Base-by-base conservation (phyloP, 2,113 vertebrate genomes). In the Empidonax traillii region DNA sequence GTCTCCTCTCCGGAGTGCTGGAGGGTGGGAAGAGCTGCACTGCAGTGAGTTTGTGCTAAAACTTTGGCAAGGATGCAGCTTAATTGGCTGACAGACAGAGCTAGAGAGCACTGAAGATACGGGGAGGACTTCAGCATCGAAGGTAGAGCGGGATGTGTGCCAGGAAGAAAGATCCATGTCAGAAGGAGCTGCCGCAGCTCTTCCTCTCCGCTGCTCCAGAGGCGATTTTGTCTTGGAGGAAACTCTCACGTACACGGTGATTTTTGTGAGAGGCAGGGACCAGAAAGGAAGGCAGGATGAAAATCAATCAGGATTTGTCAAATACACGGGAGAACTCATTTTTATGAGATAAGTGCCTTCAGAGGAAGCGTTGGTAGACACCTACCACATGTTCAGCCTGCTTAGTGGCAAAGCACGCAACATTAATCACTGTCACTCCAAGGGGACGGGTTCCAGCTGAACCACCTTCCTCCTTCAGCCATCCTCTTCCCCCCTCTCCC, bases 291-390 rank as follows among this genome's bases (percentile, higher is more conserved):
- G 62, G 69, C 56, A 91, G 87, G 71, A 61, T n/a, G 67, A 91
- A 93, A 95, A 96, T 94, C 93, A 94, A 91, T 92, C 87, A 92
- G 92, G 80, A 52, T 91, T 87, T 89, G 89, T 91, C 91, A 97
- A 89, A 89, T 35, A 81, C 76, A 44, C 17, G 1, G 19, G 74
- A 90, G 83, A 93, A 85, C 44, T 87, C 72, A 31, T 87, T 90
- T 95, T 94, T 92, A 92, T 55, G 83, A 93, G 89, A 59, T 52
- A 94, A 91, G 66, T 75, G 84, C 89, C 89, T 96, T 95, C 91
- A 82, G 69, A 97, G 59, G 80, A 92, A 94, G 47, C 15, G 0
- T 58, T 61, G 84, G 87, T 72, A 75, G 93, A 87, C 91, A 93
- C 84, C 94, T 61, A 89, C 84, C 77, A 84, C 79, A 67, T 82